Conservation (phyloP, 2,888 invertebrate species). For the Anticlea derivata region DNA sequence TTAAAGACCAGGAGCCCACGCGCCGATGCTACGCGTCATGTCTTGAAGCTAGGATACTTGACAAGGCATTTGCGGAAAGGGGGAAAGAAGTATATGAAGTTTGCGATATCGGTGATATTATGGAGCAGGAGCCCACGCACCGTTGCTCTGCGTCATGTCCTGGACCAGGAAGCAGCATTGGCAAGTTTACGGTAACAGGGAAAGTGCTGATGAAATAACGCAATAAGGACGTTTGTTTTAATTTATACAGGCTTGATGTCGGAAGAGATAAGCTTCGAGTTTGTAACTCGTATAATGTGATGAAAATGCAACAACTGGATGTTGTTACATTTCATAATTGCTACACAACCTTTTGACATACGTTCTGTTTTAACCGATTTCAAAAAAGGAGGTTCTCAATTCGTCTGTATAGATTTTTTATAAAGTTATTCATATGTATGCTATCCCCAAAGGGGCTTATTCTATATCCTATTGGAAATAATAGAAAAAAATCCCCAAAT, state of each 20-base stretch:
- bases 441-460: too few relatives aligned
- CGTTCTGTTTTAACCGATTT: background rate
- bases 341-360: too few relatives aligned
- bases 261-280: constrained; percentile 7
- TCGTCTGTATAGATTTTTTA: too few relatives aligned
- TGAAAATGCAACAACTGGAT: background rate
- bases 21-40: constrained; percentile 14
- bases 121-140: constrained; percentile 19
- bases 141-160: constrained; percentile 11
- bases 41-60: background rate
- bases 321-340: background rate
- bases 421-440: too few relatives aligned
- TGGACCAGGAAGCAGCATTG: constrained; percentile 2
- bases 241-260: constrained; percentile 1
- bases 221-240: constrained; percentile 11
- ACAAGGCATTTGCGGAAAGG: constrained; percentile 16
- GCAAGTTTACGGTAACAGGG: constrained; percentile 16
- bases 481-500: too few relatives aligned
- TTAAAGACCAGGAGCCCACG: constrained; percentile 19
- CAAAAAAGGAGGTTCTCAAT: too few relatives aligned
- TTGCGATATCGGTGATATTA: background rate
- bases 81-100: constrained; percentile 4
- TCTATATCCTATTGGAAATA: too few relatives aligned
- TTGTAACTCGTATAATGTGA: background rate
- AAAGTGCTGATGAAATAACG: constrained; percentile 15